Evolutionary conservation across 2,113 vertebrate genomes (phyloP), one percentile per base, ranked within the genome.

Genomic region (Anser brachyrhynchus): DNA sequence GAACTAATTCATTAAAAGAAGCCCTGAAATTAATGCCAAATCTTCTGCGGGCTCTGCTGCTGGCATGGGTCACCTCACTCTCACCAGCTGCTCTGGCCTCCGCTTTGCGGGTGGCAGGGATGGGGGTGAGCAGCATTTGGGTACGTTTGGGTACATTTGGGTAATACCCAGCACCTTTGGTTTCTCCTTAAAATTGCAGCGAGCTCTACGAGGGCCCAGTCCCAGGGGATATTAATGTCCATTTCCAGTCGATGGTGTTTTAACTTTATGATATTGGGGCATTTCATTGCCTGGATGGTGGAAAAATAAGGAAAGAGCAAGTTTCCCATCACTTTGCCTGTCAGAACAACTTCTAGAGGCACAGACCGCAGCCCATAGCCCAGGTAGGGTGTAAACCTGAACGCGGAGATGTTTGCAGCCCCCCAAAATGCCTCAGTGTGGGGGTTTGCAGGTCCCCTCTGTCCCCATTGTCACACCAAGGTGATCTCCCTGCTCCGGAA

Each of bases 81-180:
- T 64, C 37, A 29, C 18, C 2, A 1, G 7, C 28, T 0, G 1
- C n/a, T 83, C 52, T 52, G n/a, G 13, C 18, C 4, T 49, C 9
- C 0, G 5, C 31, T 29, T 43, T 2, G 0, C 0, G 0, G 51
- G 3, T 0, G 2, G 58, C 59, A 13, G 22, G 28, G 55, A n/a
- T 2, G 3, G 15, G 49, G 22, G 28, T 1, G 10, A 61, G 57
- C 18, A 52, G n/a, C 0, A 0, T 66, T 62, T 3, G 54, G 51
- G 75, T 4, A 20, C 54, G 66, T 87, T 37, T 44, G 77, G 58
- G 75, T 55, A 17, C 44, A 54, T 87, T 37, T 46, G 70, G 59
- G 75, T 55, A 15, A 44, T 7, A 18, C 3, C 0, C 2, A 66
- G 44, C 17, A 25, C 62, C 15, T 81, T 82, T 23, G 43, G 18